Evolutionary conservation across 2,888 invertebrate species (phyloP).

Genomic region (Tuta absoluta): DNA sequence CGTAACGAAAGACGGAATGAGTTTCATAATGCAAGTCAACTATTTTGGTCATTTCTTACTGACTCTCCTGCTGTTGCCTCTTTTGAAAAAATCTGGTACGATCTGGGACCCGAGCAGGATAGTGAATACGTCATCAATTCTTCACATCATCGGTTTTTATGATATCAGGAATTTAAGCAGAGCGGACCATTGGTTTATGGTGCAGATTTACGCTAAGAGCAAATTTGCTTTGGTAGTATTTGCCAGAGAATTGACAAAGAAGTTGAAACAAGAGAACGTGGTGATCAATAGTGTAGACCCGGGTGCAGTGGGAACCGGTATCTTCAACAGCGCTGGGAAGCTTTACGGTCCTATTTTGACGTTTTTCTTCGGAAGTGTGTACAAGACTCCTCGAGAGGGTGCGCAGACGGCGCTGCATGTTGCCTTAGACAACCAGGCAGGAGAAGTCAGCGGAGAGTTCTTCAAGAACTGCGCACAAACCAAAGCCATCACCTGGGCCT

Average conservation of each 20-base stretch:
- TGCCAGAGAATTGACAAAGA: conserved; percentile 86
- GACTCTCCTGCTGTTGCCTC: conserved; percentile 92
- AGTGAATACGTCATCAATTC: conserved; percentile 88
- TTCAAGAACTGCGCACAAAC: conserved; percentile 87
- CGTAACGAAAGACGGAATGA: conserved; percentile 89
- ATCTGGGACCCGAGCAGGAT: conserved; percentile 85
- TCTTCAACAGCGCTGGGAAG: conserved; percentile 81
- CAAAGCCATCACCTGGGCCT: conserved; percentile 80
- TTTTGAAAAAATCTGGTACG: conserved; percentile 82
- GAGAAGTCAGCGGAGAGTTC: conserved; percentile 86
- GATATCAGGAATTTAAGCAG: conserved; percentile 86
- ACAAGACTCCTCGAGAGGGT: conserved; percentile 89
- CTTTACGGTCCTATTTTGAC: conserved; percentile 69
- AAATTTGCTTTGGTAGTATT: conserved; percentile 89
- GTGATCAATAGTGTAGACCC: conserved; percentile 92
- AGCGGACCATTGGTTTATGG: conserved; percentile 73
- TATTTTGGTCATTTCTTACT: conserved; percentile 96
- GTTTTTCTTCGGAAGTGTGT: conserved; percentile 83
- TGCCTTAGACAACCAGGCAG: conserved; percentile 87
- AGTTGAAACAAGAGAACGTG: conserved; percentile 83
- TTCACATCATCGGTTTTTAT: conserved; percentile 85
- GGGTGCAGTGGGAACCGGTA: conserved; percentile 90
- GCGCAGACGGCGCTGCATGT: conserved; percentile 89
- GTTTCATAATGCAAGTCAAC: conserved; percentile 95
- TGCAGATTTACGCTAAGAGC: conserved; percentile 78